Evolutionary conservation across 2,888 invertebrate genomes (phyloP).

Genomic region (Luperina nickerlii): DNA sequence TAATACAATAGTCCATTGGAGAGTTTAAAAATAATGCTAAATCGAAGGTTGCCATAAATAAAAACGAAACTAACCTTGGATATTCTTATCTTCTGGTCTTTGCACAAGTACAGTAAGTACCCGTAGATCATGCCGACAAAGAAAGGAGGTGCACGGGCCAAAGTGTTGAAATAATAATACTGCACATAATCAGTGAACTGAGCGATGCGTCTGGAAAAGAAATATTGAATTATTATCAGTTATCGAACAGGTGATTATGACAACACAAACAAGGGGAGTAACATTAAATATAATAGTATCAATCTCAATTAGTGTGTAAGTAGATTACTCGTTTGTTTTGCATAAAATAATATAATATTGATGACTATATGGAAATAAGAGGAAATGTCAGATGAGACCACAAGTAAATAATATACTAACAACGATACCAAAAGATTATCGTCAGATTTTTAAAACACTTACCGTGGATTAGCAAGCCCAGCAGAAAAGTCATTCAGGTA

Average conservation of each 20-base stretch:
- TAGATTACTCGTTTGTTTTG: background rate
- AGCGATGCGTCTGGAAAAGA: slow-evolving; percentile 65
- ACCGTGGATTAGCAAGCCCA: slow-evolving; percentile 80
- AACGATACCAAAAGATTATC: background rate
- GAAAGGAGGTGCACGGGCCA: slow-evolving; percentile 79
- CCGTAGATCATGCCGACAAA: slow-evolving; percentile 80
- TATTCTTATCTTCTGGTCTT: slow-evolving; percentile 71
- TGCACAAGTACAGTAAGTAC: slow-evolving; percentile 75
- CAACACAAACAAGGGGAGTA: background rate
- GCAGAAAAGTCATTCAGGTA: slow-evolving; percentile 79
- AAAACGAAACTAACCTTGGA: slow-evolving; percentile 63
- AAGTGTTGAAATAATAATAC: slow-evolving; percentile 77
- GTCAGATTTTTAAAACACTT: slow-evolving; percentile 61
- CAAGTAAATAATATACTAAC: background rate
- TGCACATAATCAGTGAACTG: slow-evolving; percentile 66
- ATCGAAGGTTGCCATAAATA: background rate
- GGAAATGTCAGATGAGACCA: background rate
- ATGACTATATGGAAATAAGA: background rate
- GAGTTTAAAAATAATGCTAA: slow-evolving; percentile 1
- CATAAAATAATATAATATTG: background rate
- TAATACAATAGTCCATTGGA: background rate
- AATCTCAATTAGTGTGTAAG: background rate
- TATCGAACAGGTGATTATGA: background rate
- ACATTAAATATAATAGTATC: background rate
- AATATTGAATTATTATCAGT: background rate